A percentile compares a stretch with the other conserved stretches of the same genome.
Evolutionary conservation across 1,140 invertebrate species (phyloP).

Genomic region (Calliopsis andreniformis): DNA sequence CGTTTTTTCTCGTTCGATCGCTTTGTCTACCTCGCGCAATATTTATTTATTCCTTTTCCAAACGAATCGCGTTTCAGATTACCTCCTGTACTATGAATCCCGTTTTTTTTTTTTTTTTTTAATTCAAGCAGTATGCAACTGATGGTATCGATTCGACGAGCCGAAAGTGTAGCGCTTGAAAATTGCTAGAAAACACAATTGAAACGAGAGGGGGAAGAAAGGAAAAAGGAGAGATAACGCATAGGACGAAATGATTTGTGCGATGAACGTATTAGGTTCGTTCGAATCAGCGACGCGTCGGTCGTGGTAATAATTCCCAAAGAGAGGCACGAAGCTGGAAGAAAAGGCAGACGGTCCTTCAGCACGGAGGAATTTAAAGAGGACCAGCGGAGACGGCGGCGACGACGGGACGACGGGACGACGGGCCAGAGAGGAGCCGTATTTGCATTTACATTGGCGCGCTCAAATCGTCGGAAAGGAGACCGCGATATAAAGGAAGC

Average conservation of each 20-base stretch:
- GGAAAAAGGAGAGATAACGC: background rate
- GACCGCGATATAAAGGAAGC: slow-evolving; percentile 57
- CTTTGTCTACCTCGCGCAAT: background rate
- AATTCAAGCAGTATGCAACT: slow-evolving; percentile 16
- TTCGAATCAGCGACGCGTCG: slow-evolving; percentile 30
- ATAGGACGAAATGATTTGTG: slow-evolving; percentile 15
- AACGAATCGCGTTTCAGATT: slow-evolving; percentile 25
- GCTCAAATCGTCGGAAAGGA: slow-evolving; percentile 61
- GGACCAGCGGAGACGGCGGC: slow-evolving; percentile 19
- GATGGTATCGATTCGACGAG: slow-evolving; percentile 22
- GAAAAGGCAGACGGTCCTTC: slow-evolving; percentile 62
- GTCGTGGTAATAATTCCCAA: slow-evolving; percentile 55
- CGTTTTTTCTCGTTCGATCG: slow-evolving; percentile 27
- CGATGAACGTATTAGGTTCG: slow-evolving; percentile 30
- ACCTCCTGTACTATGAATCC: too few relatives aligned
- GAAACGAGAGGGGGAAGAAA: background rate
- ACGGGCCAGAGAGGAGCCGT: slow-evolving; percentile 42
- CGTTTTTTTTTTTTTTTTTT: too few relatives aligned
- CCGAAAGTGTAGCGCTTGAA: background rate
- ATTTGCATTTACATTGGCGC: slow-evolving; percentile 66
- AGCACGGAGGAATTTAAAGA: slow-evolving; percentile 63
- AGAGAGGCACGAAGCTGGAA: slow-evolving; percentile 56
- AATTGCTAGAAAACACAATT: background rate
- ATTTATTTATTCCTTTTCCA: slow-evolving; percentile 28
- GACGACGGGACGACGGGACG: slow-evolving; percentile 17